Evolutionary conservation across 92 coral and sea anemone genomes (phyloP).

Genomic region (Porites evermanni): DNA sequence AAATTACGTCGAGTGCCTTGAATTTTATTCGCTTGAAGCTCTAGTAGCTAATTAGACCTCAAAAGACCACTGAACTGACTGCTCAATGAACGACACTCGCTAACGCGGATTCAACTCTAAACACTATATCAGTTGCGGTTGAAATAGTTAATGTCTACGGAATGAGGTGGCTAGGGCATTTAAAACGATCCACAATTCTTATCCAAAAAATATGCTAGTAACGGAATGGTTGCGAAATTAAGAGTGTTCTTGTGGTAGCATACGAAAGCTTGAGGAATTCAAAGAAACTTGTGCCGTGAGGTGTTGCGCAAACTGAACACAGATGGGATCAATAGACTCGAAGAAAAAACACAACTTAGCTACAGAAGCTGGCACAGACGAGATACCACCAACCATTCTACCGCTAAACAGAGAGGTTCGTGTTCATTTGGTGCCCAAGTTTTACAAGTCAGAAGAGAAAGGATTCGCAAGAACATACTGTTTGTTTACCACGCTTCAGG

Average conservation of each 20-base stretch:
- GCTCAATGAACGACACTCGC: too few species aligned
- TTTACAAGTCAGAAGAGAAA: conserved; percentile 76
- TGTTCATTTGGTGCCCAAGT: conserved; percentile 87
- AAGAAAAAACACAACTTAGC: conserved; percentile 2
- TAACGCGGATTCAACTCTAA: too few species aligned
- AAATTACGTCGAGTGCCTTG: too few species aligned
- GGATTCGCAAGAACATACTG: conserved; percentile 64
- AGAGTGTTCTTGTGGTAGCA: not conserved
- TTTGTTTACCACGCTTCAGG: conserved; percentile 55
- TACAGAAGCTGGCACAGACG: not conserved
- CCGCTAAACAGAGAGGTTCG: conserved; percentile 64
- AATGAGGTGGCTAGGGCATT: not conserved
- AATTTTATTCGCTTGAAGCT: too few species aligned
- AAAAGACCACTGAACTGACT: too few species aligned
- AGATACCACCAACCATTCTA: conserved; percentile 62
- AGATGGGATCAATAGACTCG: conserved; percentile 27
- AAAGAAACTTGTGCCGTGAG: not conserved
- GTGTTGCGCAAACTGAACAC: not conserved
- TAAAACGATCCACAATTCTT: not conserved
- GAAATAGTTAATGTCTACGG: too few species aligned
- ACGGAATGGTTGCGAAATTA: not conserved
- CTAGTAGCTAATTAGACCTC: too few species aligned
- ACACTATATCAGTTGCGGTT: too few species aligned
- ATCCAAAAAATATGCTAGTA: not conserved
- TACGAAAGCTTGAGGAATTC: not conserved